Evolutionary conservation across 2,888 invertebrate genomes (phyloP).

Genomic region (Cephus rjabovi): DNA sequence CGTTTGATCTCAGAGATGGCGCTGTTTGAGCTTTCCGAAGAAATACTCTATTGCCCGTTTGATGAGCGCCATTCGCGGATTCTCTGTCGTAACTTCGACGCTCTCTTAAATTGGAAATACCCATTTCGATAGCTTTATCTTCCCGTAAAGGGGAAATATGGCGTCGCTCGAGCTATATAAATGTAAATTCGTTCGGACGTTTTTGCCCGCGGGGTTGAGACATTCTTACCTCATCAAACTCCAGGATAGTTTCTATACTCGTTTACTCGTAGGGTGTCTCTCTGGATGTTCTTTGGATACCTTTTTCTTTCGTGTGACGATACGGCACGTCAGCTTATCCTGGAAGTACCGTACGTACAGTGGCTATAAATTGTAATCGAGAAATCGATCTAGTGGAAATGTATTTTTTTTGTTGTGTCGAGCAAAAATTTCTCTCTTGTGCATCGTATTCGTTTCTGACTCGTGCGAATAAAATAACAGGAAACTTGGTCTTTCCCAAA

Average conservation of each 20-base stretch:
- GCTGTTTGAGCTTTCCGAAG: neutral
- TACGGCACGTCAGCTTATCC: neutral
- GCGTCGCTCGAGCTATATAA: slow-evolving; percentile 30
- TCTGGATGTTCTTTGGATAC: neutral
- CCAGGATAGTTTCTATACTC: neutral
- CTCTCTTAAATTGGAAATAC: slow-evolving; percentile 18
- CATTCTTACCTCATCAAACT: neutral
- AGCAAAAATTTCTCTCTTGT: neutral
- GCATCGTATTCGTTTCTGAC: neutral
- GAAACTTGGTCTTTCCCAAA: neutral
- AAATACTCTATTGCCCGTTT: neutral
- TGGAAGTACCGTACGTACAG: neutral
- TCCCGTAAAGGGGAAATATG: slow-evolving; percentile 30
- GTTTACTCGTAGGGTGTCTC: neutral
- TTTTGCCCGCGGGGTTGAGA: neutral
- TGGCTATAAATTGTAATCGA: neutral
- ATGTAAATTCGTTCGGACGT: slow-evolving; percentile 28
- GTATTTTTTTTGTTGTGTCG: neutral
- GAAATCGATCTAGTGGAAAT: neutral
- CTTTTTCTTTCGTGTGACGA: neutral
- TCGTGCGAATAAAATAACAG: neutral
- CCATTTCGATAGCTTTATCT: slow-evolving; percentile 21
- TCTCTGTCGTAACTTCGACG: neutral
- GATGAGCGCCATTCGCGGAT: neutral
- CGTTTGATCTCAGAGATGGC: neutral